phyloP scores from a whole-genome alignment of 2,888 invertebrate genomes.

The Tetranychus piercei region DNA sequence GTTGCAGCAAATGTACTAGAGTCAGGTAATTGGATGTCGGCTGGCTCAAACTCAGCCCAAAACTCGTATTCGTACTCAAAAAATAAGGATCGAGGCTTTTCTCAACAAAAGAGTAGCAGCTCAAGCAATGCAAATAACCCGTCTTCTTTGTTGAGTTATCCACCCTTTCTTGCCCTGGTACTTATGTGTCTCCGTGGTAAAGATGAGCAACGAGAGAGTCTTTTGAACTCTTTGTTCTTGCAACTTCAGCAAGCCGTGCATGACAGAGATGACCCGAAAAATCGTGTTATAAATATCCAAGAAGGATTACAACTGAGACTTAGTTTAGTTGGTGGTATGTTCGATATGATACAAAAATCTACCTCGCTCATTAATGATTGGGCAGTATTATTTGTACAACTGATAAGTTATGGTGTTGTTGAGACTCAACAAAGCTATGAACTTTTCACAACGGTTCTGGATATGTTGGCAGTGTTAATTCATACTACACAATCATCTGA shows the following conservation, averaged over 20 bases:
- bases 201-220: conserved; percentile 80
- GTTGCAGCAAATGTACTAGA: conserved; percentile 80
- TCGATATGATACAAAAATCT: conserved; percentile 83
- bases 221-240: conserved; percentile 69
- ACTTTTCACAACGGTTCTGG: conserved; percentile 80
- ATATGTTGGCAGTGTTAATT: conserved; percentile 88
- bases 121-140: conserved; percentile 24
- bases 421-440: conserved; percentile 77
- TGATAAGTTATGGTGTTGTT: conserved; percentile 77
- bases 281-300: conserved; percentile 50
- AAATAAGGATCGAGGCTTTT: conserved; percentile 29
- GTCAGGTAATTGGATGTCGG: conserved; percentile 43
- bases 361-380: conserved; percentile 79
- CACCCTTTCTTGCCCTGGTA: conserved; percentile 82
- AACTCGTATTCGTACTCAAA: conserved; percentile 30
- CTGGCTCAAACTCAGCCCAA: conserved; percentile 16
- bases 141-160: conserved; percentile 39
- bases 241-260: conserved; percentile 56
- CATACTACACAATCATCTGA: conserved; percentile 82
- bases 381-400: conserved; percentile 76
- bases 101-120: conserved; percentile 16
- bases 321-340: conserved; percentile 91
- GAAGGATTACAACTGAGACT: conserved; percentile 80
- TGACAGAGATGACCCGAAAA: conserved; percentile 45
- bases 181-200: conserved; percentile 84